Evolutionary conservation across 2,888 invertebrate species (phyloP).

Genomic region (Leucophora obtusa): DNA sequence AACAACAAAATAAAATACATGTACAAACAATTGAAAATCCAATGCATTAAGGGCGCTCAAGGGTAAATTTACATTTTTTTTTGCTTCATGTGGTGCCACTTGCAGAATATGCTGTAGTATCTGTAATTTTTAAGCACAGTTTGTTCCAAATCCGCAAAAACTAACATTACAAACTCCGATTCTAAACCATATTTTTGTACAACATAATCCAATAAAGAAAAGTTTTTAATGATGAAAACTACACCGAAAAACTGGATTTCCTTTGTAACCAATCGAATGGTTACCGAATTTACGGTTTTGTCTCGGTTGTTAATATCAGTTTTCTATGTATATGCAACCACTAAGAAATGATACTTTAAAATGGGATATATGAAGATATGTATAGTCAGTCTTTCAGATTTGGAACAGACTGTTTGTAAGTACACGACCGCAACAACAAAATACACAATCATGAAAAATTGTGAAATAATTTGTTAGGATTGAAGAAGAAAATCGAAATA

Average conservation of each 20-base stretch:
- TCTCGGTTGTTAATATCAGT: too few species aligned
- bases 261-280: too few species aligned
- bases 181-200: too few species aligned
- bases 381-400: background rate
- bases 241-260: too few species aligned
- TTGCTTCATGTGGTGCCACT: constrained; percentile 54
- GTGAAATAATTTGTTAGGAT: constrained; percentile 44
- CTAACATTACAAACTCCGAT: background rate
- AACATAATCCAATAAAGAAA: too few species aligned
- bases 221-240: too few species aligned
- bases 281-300: too few species aligned
- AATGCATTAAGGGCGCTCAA: constrained; percentile 60
- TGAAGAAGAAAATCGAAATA: constrained; percentile 33
- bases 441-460: constrained; percentile 27
- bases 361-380: too few species aligned
- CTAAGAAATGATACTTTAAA: too few species aligned
- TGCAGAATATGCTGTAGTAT: constrained; percentile 43
- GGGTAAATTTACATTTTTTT: constrained; percentile 43
- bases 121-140: background rate
- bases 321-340: too few species aligned
- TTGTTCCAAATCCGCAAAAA: background rate
- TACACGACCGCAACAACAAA: constrained; percentile 30
- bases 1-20: constrained; percentile 26
- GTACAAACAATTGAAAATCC: constrained; percentile 59
- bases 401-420: constrained; percentile 6